A percentile compares a stretch with the other conserved stretches of the same genome.
Conservation (phyloP, 2,797 vertebrate genomes). For the Zonotrichia albicollis region DNA sequence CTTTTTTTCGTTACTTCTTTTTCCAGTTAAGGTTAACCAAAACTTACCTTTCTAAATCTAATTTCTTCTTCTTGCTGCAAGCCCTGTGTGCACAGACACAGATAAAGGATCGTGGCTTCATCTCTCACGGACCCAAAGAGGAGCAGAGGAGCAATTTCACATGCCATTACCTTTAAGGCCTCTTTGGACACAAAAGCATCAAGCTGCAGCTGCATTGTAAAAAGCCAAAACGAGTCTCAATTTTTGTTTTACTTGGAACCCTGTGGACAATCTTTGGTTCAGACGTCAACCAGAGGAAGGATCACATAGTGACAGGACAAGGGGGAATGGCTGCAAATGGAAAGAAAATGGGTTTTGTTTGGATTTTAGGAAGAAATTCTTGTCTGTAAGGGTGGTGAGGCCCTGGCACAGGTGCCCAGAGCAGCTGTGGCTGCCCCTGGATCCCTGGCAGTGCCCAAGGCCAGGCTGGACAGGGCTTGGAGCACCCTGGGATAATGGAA, state of each 20-base stretch:
- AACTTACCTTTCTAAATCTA: background rate
- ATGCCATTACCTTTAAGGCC: background rate
- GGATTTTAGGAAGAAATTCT: background rate
- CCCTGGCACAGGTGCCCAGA: no score
- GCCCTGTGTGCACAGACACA: background rate
- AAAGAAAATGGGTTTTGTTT: background rate
- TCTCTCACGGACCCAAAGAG: background rate
- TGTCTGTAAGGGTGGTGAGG: background rate
- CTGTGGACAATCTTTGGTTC: background rate
- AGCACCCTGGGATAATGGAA: accelerated
- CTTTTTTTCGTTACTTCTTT: background rate
- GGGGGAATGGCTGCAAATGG: background rate
- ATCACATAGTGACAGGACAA: background rate
- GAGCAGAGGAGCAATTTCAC: background rate
- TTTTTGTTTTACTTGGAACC: background rate
- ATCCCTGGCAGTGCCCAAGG: background rate
- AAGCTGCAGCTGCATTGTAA: background rate
- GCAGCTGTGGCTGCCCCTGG: background rate
- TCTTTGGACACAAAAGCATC: background rate
- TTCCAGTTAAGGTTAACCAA: background rate
- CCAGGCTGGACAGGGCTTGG: background rate
- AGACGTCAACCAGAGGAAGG: background rate
- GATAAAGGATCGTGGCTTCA: background rate
- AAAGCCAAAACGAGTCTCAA: background rate
- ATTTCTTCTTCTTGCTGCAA: background rate